phyloP scores from a whole-genome alignment of 92 coral and sea anemone genomes.

The Desmophyllum pertusum region DNA sequence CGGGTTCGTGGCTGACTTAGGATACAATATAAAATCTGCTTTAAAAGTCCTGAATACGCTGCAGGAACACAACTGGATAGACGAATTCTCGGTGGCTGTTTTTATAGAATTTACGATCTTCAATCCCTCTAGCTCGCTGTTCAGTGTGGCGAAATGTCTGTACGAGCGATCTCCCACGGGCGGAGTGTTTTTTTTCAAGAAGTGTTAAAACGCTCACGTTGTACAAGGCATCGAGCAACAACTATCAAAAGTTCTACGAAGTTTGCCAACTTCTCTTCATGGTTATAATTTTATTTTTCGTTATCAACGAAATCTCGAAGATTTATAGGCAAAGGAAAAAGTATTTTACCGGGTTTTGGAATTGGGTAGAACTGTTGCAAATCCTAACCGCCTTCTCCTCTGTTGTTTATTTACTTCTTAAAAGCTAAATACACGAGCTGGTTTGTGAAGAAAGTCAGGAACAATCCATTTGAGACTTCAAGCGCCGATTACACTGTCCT shows the following conservation, averaged over 20 bases:
- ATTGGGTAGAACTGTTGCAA: conserved; percentile 68
- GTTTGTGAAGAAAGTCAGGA: conserved; percentile 56
- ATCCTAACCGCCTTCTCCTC: conserved; percentile 44
- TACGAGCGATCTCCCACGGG: conserved; percentile 81
- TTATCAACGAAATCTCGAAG: conserved; percentile 59
- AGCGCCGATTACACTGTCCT: conserved; percentile 65
- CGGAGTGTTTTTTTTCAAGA: conserved; percentile 45
- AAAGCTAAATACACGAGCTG: conserved; percentile 59
- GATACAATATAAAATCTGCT: conserved; percentile 74
- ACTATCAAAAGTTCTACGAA: conserved; percentile 55
- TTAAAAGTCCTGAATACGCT: conserved; percentile 48
- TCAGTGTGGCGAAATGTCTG: conserved; percentile 65
- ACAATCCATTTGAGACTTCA: conserved; percentile 66
- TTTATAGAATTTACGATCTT: conserved; percentile 81
- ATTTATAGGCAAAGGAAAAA: conserved; percentile 47
- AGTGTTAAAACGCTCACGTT: conserved; percentile 68
- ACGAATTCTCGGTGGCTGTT: conserved; percentile 64
- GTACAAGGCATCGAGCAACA: conserved; percentile 46
- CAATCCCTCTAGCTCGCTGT: conserved; percentile 72
- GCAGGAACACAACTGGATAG: conserved; percentile 67
- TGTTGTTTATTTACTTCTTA: conserved; percentile 57
- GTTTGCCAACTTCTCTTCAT: conserved; percentile 68
- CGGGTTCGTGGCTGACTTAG: conserved; percentile 81
- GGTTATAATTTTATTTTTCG: conserved; percentile 68
- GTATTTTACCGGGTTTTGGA: conserved; percentile 72